phyloP scores from a whole-genome alignment of 2,888 invertebrate species.

The Nematopogon swammerdamellus region DNA sequence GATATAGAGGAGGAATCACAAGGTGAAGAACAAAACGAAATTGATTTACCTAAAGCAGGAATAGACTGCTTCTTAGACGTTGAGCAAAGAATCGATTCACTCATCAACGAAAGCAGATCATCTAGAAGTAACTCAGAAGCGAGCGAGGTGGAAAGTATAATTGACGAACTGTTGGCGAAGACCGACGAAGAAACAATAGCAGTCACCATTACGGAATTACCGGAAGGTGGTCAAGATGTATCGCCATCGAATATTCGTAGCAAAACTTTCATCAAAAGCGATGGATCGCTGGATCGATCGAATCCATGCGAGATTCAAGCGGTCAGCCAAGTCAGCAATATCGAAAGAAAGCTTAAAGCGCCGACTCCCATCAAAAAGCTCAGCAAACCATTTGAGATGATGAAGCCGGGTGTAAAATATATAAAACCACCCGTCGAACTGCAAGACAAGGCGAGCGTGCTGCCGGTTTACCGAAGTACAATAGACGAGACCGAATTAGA shows the following conservation, averaged over 20 bases:
- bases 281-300: constrained; percentile 14
- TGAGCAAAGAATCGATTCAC: constrained; percentile 47
- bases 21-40: not conserved
- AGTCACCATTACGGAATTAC: not conserved
- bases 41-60: constrained; percentile 15
- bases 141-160: constrained; percentile 39
- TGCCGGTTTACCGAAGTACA: constrained; percentile 38
- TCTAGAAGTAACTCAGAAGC: constrained; percentile 46
- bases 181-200: constrained; percentile 19
- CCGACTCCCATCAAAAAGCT: constrained; percentile 34
- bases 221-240: constrained; percentile 22
- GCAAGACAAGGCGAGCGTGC: constrained; percentile 32
- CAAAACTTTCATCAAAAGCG: constrained; percentile 34
- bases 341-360: constrained; percentile 31
- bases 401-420: constrained; percentile 24
- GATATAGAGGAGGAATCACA: constrained; percentile 1
- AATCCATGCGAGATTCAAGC: not conserved
- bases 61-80: constrained; percentile 37
- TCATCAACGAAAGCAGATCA: constrained; percentile 47
- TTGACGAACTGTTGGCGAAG: constrained; percentile 35
- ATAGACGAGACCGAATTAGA: constrained; percentile 26
- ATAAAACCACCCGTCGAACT: constrained; percentile 22
- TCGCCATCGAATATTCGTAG: constrained; percentile 25
- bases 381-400: constrained; percentile 32
- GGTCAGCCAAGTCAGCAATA: constrained; percentile 18